Evolutionary conservation across 2,797 vertebrate genomes (phyloP).

Genomic region (Vespertilio murinus): DNA sequence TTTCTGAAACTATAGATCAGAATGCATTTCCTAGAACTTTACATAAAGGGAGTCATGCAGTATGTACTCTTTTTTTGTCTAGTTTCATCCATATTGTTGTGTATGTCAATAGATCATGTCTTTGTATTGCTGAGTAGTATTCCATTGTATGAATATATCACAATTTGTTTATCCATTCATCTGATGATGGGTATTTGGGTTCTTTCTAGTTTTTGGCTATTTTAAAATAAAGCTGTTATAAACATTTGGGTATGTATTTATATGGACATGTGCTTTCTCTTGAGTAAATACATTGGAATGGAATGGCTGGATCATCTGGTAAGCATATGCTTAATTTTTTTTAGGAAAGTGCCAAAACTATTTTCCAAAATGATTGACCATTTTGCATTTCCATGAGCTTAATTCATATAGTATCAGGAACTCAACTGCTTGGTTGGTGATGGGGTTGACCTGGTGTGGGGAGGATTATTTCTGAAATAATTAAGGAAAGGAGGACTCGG

Average conservation of each 20-base stretch:
- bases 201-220: not conserved
- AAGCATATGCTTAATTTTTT: not conserved
- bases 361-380: not conserved
- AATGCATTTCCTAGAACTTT: not conserved
- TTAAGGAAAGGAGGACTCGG: too few relatives aligned
- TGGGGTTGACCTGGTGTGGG: too few relatives aligned
- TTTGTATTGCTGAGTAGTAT: not conserved
- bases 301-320: not conserved
- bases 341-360: not conserved
- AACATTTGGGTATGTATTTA: not conserved
- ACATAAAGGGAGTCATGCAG: not conserved
- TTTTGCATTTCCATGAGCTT: not conserved
- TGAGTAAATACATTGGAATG: not conserved
- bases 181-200: not conserved
- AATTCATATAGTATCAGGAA: too few relatives aligned
- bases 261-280: not conserved
- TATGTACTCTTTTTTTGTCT: too few relatives aligned
- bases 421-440: too few relatives aligned
- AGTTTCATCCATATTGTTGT: not conserved
- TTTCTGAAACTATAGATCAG: not conserved
- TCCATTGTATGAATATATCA: not conserved
- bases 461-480: too few relatives aligned
- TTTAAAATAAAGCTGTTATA: not conserved
- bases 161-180: not conserved
- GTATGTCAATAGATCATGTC: not conserved